phyloP scores from a whole-genome alignment of 2,113 vertebrate genomes.

The Cyprinus carpio region DNA sequence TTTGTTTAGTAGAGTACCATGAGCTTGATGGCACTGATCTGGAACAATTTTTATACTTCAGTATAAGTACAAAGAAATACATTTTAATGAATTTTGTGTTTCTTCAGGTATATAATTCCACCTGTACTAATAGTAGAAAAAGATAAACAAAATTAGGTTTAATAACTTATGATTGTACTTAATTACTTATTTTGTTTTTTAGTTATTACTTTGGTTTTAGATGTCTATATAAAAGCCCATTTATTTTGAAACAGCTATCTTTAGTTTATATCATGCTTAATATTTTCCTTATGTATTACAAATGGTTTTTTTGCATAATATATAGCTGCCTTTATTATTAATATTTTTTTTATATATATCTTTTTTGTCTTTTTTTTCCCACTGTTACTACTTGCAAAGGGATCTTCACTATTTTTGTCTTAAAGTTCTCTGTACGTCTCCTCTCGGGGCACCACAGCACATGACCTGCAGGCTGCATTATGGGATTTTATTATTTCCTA shows the following conservation, averaged over 20 bases:
- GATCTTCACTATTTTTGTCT: neutral
- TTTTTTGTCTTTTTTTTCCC: no score
- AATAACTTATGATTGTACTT: neutral
- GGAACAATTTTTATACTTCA: no score
- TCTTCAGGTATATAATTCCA: neutral
- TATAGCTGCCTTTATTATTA: neutral
- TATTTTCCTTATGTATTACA: neutral
- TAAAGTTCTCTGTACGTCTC: neutral
- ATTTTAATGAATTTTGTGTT: no score
- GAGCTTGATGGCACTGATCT: no score
- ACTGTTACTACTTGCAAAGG: no score
- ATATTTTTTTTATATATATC: no score
- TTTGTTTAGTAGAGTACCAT: no score
- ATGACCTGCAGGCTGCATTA: constrained; percentile 28
- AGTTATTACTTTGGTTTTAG: neutral
- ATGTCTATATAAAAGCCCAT: neutral
- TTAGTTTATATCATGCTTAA: neutral
- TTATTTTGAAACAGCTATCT: neutral
- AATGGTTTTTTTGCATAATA: neutral
- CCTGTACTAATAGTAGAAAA: neutral
- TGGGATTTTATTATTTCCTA: constrained; percentile 24
- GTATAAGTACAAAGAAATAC: no score
- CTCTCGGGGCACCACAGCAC: neutral
- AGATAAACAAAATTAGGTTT: neutral
- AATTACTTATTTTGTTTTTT: neutral